A percentile compares a stretch with the other conserved stretches of the same genome.
phyloP scores from a whole-genome alignment of 2,113 vertebrate genomes.

The Coptodon rendalli region DNA sequence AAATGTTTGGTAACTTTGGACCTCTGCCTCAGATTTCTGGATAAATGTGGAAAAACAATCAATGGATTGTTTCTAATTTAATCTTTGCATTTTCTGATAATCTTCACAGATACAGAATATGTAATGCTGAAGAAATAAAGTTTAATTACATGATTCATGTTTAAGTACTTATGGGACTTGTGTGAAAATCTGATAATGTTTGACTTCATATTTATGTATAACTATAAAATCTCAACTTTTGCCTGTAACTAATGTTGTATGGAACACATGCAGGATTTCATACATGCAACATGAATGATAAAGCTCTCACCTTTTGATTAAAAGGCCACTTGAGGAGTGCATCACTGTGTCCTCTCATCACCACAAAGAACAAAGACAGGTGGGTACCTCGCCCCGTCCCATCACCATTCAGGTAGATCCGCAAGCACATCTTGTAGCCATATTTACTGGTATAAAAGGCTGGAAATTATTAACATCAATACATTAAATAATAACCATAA shows the following conservation, averaged over 20 bases:
- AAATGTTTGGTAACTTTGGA: not conserved
- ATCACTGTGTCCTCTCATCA: slow-evolving; percentile 92
- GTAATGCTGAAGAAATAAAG: not conserved
- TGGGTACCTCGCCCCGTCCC: slow-evolving; percentile 91
- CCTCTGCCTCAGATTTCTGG: not conserved
- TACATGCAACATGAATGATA: not conserved
- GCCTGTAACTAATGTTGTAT: not conserved
- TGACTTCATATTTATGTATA: not conserved
- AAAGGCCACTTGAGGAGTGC: slow-evolving; percentile 96
- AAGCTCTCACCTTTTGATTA: slow-evolving; percentile 87
- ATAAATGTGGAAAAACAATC: not conserved
- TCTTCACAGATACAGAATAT: not conserved
- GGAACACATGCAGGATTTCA: not conserved
- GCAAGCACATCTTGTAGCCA: slow-evolving; percentile 97
- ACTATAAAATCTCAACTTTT: not conserved
- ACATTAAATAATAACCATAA: not conserved
- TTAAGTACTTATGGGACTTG: not conserved
- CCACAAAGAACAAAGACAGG: slow-evolving; percentile 94
- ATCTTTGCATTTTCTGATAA: not conserved
- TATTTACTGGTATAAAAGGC: slow-evolving; percentile 98
- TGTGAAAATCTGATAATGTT: not conserved
- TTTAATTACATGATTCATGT: not conserved
- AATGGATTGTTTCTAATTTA: not conserved
- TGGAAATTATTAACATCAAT: slow-evolving; percentile 30
- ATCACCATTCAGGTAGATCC: slow-evolving; percentile 92